Evolutionary conservation across 2,113 vertebrate genomes (phyloP).

Genomic region (Columbina picui): DNA sequence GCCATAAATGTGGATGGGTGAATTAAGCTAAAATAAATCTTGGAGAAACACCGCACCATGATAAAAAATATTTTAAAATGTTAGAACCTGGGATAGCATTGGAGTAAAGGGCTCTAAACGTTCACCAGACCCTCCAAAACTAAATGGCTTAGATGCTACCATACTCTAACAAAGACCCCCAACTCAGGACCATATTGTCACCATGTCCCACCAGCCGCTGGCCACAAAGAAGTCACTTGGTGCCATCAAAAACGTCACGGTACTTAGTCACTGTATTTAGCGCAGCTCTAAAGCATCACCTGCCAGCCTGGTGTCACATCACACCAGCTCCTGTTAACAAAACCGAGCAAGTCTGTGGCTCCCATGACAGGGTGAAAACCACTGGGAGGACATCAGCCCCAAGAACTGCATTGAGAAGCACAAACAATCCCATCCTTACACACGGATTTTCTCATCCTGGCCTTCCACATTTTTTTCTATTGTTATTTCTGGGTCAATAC

Average conservation of each 20-base stretch:
- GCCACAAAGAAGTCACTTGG: background rate
- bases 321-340: background rate
- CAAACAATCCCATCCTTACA: background rate
- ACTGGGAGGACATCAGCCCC: background rate
- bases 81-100: background rate
- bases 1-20: background rate
- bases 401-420: background rate
- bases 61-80: background rate
- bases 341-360: background rate
- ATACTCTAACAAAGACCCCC: background rate
- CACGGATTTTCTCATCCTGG: background rate
- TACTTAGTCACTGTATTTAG: background rate
- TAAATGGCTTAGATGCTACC: background rate
- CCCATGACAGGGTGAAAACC: background rate
- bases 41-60: background rate
- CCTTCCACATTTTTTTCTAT: background rate
- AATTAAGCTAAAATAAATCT: background rate
- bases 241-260: background rate
- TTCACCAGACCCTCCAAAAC: background rate
- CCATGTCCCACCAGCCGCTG: fast-evolving
- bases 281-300: background rate
- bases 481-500: background rate
- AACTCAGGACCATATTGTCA: background rate
- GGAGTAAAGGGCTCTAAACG: background rate
- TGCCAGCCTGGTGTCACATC: background rate